Base-by-base conservation (phyloP, 2,113 vertebrate species). In the Callipepla californica region DNA sequence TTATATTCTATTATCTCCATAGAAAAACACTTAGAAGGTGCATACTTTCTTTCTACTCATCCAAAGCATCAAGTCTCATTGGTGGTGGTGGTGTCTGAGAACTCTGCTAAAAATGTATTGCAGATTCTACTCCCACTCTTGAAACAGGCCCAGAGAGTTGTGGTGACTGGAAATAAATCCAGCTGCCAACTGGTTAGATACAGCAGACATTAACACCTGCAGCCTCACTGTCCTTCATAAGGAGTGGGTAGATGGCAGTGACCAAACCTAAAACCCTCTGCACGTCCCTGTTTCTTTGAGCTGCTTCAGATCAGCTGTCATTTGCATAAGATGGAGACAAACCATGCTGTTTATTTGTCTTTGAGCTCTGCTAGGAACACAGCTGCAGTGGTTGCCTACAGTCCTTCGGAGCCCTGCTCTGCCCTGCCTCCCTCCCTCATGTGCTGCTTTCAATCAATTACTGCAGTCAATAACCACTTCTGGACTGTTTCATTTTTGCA, bases 391-490 rank as follows among this genome's bases (percentile, higher is more conserved):
- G 57, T 3, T 53, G 69, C 51, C 67, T 23, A 16, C n/a, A n/a
- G 53, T 4, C 0, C 45, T 86, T 61, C 21, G 9, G n/a, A 9
- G 12, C 13, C n/a, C 65, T 26, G 28, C 25, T 1, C 13, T 3
- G 21, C 47, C 82, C 63, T 13, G 1, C 26, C 0, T 0, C 51
- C 26, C 51, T 36, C 73, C 62, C 76, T 22, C 9, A 1, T 2
- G 45, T 9, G 26, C 65, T 66, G 47, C 34, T 58, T 32, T 59
- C 42, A 44, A 93, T 91, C 87, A 92, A 91, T 89, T 79, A 48
- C 58, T 76, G 28, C 38, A 75, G 84, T 91, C 89, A 95, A 96
- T 93, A 94, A 81, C n/a, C 48, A 61, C 53, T 84, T 80, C 53
- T 66, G 12, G 44, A 79, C 58, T 80, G 26, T 34, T 87, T 76